Percentiles rank a stretch among this genome's conserved stretches.
phyloP scores from a whole-genome alignment of 1,140 invertebrate species.

The Diprion similis region DNA sequence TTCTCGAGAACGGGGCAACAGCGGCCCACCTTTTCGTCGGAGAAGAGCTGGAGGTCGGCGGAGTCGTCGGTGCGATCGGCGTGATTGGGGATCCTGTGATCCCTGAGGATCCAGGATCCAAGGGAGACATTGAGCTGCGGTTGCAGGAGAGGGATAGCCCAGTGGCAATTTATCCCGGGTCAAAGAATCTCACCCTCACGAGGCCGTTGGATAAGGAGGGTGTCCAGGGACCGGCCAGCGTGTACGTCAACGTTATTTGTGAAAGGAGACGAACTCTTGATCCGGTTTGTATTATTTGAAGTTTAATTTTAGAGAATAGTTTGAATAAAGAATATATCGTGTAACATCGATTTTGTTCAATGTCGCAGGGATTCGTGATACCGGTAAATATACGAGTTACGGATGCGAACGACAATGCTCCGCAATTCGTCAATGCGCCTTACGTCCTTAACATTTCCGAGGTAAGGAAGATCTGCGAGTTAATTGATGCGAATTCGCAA shows the following conservation, averaged over 20 bases:
- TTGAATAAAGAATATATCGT: constrained; percentile 7
- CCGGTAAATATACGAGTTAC: constrained; percentile 91
- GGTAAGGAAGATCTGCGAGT: constrained; percentile 49
- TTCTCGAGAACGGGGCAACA: constrained; percentile 86
- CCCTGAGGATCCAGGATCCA: constrained; percentile 73
- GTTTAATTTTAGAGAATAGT: not conserved
- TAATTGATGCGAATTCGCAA: not conserved
- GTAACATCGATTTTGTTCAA: constrained; percentile 14
- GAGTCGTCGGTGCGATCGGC: constrained; percentile 76
- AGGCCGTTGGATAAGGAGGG: constrained; percentile 86
- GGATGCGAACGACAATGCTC: constrained; percentile 92
- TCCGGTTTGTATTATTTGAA: constrained; percentile 62
- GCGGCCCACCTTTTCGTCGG: constrained; percentile 90
- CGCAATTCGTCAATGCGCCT: constrained; percentile 81
- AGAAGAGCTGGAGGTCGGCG: constrained; percentile 82
- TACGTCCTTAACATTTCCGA: constrained; percentile 86
- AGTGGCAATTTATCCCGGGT: constrained; percentile 74
- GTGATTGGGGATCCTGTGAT: constrained; percentile 80
- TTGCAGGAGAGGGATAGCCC: constrained; percentile 82
- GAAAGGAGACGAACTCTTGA: constrained; percentile 80
- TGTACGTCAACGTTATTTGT: constrained; percentile 86
- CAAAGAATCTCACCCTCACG: constrained; percentile 82
- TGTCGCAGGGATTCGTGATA: constrained; percentile 79
- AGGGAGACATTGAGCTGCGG: constrained; percentile 80
- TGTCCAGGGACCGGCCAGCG: constrained; percentile 78